Conservation (phyloP, 2,888 invertebrate genomes). For the Hypsopygia costalis region DNA sequence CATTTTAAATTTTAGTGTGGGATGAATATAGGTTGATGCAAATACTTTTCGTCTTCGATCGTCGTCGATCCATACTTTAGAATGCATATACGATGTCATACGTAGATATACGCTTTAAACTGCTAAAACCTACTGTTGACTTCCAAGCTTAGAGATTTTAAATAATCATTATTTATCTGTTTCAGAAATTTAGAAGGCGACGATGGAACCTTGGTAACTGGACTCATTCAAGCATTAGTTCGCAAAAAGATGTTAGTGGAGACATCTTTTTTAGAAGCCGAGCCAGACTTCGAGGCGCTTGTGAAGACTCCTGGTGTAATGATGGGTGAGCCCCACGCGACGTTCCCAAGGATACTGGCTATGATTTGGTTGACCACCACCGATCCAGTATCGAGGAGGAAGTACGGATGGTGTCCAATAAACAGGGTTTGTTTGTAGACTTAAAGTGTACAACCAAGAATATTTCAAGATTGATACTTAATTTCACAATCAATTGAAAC, state of each 20-base stretch:
- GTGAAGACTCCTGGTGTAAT: constrained; percentile 56
- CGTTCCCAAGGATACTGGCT: constrained; percentile 56
- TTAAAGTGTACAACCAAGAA: too few species aligned
- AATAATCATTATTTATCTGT: neutral
- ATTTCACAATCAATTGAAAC: too few species aligned
- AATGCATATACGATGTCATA: too few species aligned
- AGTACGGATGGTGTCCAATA: constrained; percentile 58
- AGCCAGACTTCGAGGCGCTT: constrained; percentile 55
- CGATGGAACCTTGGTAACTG: constrained; percentile 42
- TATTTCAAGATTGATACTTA: too few species aligned
- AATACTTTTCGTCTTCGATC: too few species aligned
- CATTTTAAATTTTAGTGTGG: too few species aligned
- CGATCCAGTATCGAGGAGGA: constrained; percentile 45
- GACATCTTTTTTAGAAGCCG: constrained; percentile 50
- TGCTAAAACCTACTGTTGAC: too few species aligned
- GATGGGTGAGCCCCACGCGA: constrained; percentile 60
- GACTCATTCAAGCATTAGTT: constrained; percentile 46
- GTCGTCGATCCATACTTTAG: too few species aligned
- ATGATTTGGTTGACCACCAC: constrained; percentile 57
- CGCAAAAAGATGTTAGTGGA: constrained; percentile 52
- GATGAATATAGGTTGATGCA: too few species aligned
- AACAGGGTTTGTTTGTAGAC: constrained; percentile 41
- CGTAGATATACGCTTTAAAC: too few species aligned
- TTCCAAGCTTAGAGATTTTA: too few species aligned
- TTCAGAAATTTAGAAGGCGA: constrained; percentile 64